These are phyloP conservation scores for Nasonia vitripennis DNA, from an alignment of 1,140 invertebrate species.

Conservation along the genomic window DNA sequence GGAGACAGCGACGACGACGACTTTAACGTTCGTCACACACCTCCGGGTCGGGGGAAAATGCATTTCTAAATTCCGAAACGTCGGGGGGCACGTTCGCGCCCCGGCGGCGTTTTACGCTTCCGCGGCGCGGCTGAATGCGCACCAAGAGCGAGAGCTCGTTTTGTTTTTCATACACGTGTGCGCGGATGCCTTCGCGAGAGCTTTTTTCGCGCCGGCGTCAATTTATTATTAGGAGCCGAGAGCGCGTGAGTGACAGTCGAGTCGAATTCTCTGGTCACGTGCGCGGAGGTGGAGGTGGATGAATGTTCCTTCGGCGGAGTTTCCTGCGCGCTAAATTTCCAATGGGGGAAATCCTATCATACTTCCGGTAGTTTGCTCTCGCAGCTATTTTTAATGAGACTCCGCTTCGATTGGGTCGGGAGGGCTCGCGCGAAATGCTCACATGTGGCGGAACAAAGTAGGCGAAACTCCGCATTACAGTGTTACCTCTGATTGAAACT, in stretches of 20 bases:
- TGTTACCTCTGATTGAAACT: no score
- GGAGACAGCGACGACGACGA: no score
- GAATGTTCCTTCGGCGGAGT: not conserved
- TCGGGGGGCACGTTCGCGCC: not conserved
- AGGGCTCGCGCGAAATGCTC: no score
- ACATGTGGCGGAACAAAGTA: no score
- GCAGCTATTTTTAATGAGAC: no score
- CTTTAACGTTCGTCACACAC: constrained; percentile 23
- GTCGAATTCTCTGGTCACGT: constrained; percentile 20
- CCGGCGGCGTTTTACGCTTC: not conserved
- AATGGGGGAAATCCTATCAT: no score
- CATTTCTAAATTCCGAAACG: constrained; percentile 37
- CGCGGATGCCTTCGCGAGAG: not conserved
- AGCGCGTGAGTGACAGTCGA: not conserved
- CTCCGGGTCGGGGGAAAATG: not conserved
- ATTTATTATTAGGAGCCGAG: constrained; percentile 11
- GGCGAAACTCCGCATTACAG: no score
- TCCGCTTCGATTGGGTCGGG: no score
- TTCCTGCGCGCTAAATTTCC: not conserved
- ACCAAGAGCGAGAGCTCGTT: not conserved
- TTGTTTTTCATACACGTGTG: not conserved
- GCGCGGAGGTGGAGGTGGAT: not conserved
- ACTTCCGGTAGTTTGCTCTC: no score
- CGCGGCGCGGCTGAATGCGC: not conserved
- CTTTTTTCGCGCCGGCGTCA: not conserved